Conservation (phyloP, 2,113 vertebrate species). For the Alligator sinensis region DNA sequence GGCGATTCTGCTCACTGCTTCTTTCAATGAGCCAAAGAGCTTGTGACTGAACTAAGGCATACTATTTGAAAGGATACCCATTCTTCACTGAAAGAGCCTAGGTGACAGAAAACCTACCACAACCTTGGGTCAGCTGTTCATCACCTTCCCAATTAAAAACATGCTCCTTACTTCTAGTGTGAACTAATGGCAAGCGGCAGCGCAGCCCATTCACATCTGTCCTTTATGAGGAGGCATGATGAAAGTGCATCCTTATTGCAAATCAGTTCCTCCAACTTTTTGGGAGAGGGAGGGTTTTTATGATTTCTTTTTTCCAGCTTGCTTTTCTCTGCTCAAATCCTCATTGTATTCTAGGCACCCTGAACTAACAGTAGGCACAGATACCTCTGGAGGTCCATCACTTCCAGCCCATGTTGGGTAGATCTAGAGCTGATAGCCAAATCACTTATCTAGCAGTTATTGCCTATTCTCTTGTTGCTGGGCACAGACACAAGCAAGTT, state of each 20-base stretch:
- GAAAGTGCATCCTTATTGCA: background rate
- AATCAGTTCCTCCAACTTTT: background rate
- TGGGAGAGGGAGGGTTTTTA: background rate
- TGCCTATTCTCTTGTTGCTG: background rate
- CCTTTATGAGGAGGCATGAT: background rate
- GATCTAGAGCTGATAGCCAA: background rate
- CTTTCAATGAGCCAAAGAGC: background rate
- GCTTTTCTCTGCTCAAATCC: accelerated
- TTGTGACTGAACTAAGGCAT: background rate
- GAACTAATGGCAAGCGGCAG: accelerated
- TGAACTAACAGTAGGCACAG: background rate
- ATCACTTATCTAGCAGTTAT: background rate
- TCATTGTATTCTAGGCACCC: background rate
- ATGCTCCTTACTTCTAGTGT: background rate
- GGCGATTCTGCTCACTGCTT: background rate
- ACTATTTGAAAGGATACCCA: background rate
- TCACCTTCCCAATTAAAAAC: background rate
- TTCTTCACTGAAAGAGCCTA: background rate
- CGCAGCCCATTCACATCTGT: accelerated
- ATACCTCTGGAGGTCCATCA: background rate
- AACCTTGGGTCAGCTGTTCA: accelerated
- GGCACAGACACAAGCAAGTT: background rate
- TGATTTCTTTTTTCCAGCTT: background rate
- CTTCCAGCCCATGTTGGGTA: background rate
- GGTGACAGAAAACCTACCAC: background rate